These are phyloP conservation scores for Heliconius erato DNA, from an alignment of 2,888 invertebrate species.

Conservation along the genomic window DNA sequence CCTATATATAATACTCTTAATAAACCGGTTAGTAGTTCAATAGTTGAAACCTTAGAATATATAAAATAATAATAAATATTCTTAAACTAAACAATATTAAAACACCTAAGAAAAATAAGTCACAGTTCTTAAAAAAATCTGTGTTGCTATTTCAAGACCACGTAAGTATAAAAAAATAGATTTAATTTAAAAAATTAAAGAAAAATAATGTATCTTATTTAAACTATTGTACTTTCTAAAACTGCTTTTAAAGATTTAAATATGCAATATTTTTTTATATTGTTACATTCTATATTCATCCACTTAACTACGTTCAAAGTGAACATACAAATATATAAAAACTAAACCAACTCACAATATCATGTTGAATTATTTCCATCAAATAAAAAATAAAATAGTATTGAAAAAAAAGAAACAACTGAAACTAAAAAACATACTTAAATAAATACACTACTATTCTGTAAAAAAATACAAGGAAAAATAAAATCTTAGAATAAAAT, in stretches of 20 bases:
- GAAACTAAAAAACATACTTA: conserved; percentile 10
- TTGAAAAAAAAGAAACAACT: background rate
- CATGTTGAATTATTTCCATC: background rate
- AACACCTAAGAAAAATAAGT: background rate
- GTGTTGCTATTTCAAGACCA: background rate
- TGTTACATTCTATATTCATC: background rate
- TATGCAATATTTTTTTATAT: too few species aligned
- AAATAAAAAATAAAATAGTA: background rate
- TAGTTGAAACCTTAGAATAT: too few species aligned
- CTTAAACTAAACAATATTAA: background rate
- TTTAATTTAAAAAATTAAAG: background rate
- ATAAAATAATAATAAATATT: too few species aligned
- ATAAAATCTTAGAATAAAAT: background rate
- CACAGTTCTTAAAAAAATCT: background rate
- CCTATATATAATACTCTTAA: too few species aligned
- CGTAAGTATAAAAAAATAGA: background rate
- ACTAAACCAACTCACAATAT: conserved; percentile 1
- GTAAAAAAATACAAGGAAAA: background rate
- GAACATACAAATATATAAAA: conserved; percentile 8
- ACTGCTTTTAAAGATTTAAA: background rate
- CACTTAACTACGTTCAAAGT: conserved; percentile 11
- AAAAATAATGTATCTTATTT: background rate
- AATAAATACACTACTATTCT: conserved; percentile 26
- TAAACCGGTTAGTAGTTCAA: too few species aligned
- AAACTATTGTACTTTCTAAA: background rate